phyloP scores from a whole-genome alignment of 2,888 invertebrate species.

The Ditula angustiorana region DNA sequence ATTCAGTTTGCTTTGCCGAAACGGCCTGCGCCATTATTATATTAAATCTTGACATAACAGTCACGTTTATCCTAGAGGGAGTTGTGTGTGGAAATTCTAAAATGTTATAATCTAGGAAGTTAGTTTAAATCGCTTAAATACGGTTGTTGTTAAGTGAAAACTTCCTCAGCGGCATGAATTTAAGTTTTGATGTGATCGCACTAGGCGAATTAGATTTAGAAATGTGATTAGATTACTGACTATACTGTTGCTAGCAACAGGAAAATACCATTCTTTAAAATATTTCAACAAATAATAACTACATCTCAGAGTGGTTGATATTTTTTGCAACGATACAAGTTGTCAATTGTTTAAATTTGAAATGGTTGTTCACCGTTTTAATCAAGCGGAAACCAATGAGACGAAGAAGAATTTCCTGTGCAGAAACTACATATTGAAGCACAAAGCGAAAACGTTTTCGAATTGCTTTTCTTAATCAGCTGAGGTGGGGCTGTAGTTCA shows the following conservation, averaged over 20 bases:
- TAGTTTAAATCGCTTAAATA: conserved; percentile 35
- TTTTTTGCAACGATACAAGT: no score
- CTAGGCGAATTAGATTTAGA: neutral
- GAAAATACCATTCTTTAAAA: no score
- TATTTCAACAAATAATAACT: no score
- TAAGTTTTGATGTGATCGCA: neutral
- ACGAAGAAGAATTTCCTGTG: neutral
- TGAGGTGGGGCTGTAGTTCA: conserved; percentile 49
- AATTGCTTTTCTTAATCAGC: conserved; percentile 60
- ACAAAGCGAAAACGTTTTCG: conserved; percentile 45
- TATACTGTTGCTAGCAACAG: no score
- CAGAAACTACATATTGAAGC: conserved; percentile 23
- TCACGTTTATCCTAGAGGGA: conserved; percentile 47
- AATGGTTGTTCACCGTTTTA: no score
- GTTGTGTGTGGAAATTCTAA: conserved; percentile 45
- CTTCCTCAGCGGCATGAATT: neutral
- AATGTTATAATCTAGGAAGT: conserved; percentile 44
- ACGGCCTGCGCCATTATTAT: conserved; percentile 54
- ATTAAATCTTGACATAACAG: conserved; percentile 48
- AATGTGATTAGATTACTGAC: neutral
- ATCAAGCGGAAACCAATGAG: neutral
- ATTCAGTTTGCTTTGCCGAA: conserved; percentile 67
- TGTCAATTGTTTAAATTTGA: no score
- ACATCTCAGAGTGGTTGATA: no score
- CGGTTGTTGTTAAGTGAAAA: conserved; percentile 16